phyloP scores from a whole-genome alignment of 2,797 vertebrate species.

The Eupleurogrammus muticus region DNA sequence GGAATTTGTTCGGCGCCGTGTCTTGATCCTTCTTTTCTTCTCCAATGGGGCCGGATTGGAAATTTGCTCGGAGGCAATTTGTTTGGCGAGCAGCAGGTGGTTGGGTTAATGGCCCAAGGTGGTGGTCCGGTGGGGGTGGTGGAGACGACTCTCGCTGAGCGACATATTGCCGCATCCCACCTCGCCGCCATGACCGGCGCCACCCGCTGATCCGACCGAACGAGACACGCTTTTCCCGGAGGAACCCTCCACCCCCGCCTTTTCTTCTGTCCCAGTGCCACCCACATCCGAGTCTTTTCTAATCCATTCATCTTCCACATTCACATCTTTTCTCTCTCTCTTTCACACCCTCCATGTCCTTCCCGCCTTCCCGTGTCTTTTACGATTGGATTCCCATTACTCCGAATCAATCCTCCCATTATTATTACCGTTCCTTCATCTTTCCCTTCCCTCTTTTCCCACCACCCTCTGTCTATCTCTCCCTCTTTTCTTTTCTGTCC shows the following conservation, averaged over 20 bases:
- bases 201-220: slow-evolving; percentile 74
- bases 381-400: slow-evolving; percentile 53
- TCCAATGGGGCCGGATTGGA: slow-evolving; percentile 47
- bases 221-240: slow-evolving; percentile 74
- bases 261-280: slow-evolving; percentile 40
- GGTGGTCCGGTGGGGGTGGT: too few relatives aligned
- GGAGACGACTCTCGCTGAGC: too few relatives aligned
- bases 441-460: slow-evolving; percentile 32
- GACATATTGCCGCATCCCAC: slow-evolving; percentile 78
- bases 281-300: slow-evolving; percentile 54
- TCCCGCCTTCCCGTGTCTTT: slow-evolving; percentile 47
- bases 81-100: slow-evolving; percentile 76
- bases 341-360: slow-evolving; percentile 52
- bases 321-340: slow-evolving; percentile 41
- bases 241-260: slow-evolving; percentile 48
- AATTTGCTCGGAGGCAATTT: slow-evolving; percentile 63
- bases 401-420: slow-evolving; percentile 51
- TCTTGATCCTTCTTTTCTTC: slow-evolving; percentile 53
- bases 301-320: slow-evolving; percentile 55
- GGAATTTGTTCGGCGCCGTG: slow-evolving; percentile 19
- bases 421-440: slow-evolving; percentile 40
- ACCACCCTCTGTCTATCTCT: slow-evolving; percentile 21
- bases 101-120: slow-evolving; percentile 74
- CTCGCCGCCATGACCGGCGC: slow-evolving; percentile 73
- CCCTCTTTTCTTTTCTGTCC: slow-evolving; percentile 13